Percentiles rank a stretch among this genome's conserved stretches.
Evolutionary conservation across 2,888 invertebrate species (phyloP).

Genomic region (Drepana falcataria): DNA sequence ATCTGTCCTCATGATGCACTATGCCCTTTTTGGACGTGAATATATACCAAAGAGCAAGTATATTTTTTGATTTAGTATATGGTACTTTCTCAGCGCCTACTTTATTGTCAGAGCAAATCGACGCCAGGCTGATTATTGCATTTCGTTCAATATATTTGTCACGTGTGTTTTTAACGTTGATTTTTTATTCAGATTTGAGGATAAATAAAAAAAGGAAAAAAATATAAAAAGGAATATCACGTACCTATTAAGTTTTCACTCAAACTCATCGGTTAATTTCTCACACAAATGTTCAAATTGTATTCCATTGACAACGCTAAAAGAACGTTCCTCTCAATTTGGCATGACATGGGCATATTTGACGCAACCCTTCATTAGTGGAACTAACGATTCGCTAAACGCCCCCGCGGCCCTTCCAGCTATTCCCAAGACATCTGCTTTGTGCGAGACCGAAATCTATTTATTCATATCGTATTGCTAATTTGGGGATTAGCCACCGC

Average conservation of each 20-base stretch:
- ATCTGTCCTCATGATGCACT: too few species aligned
- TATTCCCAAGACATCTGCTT: constrained; percentile 62
- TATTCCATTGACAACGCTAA: neutral
- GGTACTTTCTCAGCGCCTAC: neutral
- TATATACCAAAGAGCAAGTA: too few species aligned
- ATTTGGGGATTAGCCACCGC: constrained; percentile 70
- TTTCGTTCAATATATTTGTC: too few species aligned
- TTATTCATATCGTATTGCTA: constrained; percentile 78
- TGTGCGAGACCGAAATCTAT: constrained; percentile 67
- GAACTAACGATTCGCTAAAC: constrained; percentile 60
- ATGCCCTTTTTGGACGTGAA: too few species aligned
- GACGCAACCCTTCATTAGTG: constrained; percentile 60
- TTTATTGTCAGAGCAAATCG: constrained; percentile 3
- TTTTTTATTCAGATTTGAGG: too few species aligned
- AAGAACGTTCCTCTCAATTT: constrained; percentile 10
- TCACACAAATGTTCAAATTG: too few species aligned
- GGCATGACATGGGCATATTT: constrained; percentile 31
- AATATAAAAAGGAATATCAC: too few species aligned
- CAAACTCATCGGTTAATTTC: too few species aligned
- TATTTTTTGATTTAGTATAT: neutral
- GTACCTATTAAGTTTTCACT: too few species aligned
- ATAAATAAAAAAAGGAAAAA: too few species aligned
- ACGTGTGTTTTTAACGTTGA: too few species aligned
- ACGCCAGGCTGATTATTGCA: too few species aligned
- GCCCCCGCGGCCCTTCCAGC: constrained; percentile 35